A percentile compares a stretch with the other conserved stretches of the same genome.
phyloP scores from a whole-genome alignment of 1,140 invertebrate genomes.

The Teleogryllus occipitalis region DNA sequence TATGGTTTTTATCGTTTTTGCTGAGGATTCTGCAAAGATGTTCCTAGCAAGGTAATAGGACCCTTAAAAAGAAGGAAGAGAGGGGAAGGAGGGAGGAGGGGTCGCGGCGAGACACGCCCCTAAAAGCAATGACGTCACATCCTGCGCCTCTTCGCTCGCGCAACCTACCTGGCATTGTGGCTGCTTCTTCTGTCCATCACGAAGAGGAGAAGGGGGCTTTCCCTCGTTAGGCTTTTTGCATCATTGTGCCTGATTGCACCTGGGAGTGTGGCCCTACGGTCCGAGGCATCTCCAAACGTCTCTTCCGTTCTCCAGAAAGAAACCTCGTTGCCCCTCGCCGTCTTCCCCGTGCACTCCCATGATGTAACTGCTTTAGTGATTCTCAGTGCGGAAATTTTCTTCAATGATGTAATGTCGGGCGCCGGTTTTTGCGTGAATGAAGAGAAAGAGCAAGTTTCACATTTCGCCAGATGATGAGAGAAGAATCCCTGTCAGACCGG shows the following conservation, averaged over 20 bases:
- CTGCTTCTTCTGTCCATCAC: background rate
- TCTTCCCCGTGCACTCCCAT: background rate
- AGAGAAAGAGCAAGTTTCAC: background rate
- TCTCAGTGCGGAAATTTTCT: background rate
- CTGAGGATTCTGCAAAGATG: too few relatives aligned
- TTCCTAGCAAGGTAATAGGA: too few relatives aligned
- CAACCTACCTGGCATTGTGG: background rate
- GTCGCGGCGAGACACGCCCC: background rate
- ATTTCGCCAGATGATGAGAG: background rate
- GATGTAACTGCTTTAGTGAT: background rate
- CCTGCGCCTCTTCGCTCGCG: background rate
- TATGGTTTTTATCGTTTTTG: too few relatives aligned
- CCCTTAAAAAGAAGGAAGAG: too few relatives aligned
- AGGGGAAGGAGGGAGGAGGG: too few relatives aligned
- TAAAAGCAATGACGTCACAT: background rate
- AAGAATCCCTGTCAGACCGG: background rate
- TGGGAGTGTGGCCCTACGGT: background rate
- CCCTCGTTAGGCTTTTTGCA: background rate
- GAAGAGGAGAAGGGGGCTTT: background rate
- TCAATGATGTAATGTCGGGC: background rate
- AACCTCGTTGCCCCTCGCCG: too few relatives aligned
- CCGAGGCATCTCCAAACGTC: background rate
- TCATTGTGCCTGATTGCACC: background rate
- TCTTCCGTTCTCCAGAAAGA: background rate
- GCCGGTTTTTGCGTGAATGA: background rate